Evolutionary conservation across 2,888 invertebrate species (phyloP).

Genomic region (Sialis fuliginosa): DNA sequence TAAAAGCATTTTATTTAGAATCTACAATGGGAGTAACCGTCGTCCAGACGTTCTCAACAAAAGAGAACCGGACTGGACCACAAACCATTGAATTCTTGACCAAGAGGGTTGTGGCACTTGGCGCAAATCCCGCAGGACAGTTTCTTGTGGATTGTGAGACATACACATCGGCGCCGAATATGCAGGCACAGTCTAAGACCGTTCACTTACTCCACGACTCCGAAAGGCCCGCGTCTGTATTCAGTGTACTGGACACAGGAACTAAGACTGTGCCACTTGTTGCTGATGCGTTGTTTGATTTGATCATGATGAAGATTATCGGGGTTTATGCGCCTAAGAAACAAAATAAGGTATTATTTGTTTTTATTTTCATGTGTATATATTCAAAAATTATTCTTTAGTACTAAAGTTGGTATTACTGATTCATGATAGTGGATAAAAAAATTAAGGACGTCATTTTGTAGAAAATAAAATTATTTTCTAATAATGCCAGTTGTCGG

Average conservation of each 20-base stretch:
- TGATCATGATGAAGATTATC: constrained; percentile 77
- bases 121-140: constrained; percentile 74
- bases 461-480: no score
- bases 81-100: constrained; percentile 75
- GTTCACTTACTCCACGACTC: constrained; percentile 91
- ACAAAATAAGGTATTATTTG: constrained; percentile 39
- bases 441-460: no score
- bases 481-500: no score
- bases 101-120: constrained; percentile 68
- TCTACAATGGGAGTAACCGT: background rate
- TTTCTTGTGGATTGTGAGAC: constrained; percentile 93
- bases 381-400: no score
- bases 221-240: constrained; percentile 87
- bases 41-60: constrained; percentile 45
- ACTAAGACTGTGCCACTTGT: constrained; percentile 73
- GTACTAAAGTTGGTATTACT: no score
- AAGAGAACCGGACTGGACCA: constrained; percentile 79
- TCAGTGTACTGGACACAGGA: constrained; percentile 77
- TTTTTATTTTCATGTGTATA: no score
- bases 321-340: constrained; percentile 80
- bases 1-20: background rate
- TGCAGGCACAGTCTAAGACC: constrained; percentile 37
- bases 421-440: no score
- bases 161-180: constrained; percentile 52
- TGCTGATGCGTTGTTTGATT: constrained; percentile 80